Percentiles rank a stretch among this genome's conserved stretches.
phyloP scores from a whole-genome alignment of 2,797 vertebrate genomes.

The Galaxias olidus region DNA sequence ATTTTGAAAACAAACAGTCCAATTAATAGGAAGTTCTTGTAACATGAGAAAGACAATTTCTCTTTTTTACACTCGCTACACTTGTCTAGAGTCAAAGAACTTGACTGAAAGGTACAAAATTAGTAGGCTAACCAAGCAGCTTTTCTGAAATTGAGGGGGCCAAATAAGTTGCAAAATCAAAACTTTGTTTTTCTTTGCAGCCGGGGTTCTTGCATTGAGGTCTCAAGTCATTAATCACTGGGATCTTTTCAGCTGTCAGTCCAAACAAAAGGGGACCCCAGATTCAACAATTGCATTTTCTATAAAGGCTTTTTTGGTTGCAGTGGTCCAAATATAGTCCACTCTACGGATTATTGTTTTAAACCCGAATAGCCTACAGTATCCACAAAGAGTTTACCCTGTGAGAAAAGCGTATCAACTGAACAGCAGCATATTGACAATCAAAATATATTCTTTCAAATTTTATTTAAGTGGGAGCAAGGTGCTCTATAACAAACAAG shows the following conservation, averaged over 20 bases:
- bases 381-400: constrained; percentile 72
- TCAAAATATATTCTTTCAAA: constrained; percentile 49
- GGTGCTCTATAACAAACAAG: constrained; percentile 1
- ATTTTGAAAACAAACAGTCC: constrained; percentile 77
- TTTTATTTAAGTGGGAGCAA: constrained; percentile 21
- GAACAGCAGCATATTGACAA: constrained; percentile 52
- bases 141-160: constrained; percentile 61
- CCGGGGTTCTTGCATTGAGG: constrained; percentile 74
- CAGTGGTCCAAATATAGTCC: constrained; percentile 70
- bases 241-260: constrained; percentile 87
- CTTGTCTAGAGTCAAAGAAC: constrained; percentile 71
- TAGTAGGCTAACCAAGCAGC: constrained; percentile 61
- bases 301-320: constrained; percentile 54
- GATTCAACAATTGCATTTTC: constrained; percentile 76
- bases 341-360: constrained; percentile 67
- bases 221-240: constrained; percentile 88
- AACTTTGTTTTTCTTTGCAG: constrained; percentile 53
- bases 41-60: constrained; percentile 60
- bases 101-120: constrained; percentile 57
- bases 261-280: constrained; percentile 81
- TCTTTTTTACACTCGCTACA: constrained; percentile 59
- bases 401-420: constrained; percentile 51
- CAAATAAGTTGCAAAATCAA: constrained; percentile 60
- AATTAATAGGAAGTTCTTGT: constrained; percentile 59
- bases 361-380: constrained; percentile 64